A percentile compares a stretch with the other conserved stretches of the same genome.
phyloP scores from a whole-genome alignment of 2,888 invertebrate species.

The Lysandra coridon region DNA sequence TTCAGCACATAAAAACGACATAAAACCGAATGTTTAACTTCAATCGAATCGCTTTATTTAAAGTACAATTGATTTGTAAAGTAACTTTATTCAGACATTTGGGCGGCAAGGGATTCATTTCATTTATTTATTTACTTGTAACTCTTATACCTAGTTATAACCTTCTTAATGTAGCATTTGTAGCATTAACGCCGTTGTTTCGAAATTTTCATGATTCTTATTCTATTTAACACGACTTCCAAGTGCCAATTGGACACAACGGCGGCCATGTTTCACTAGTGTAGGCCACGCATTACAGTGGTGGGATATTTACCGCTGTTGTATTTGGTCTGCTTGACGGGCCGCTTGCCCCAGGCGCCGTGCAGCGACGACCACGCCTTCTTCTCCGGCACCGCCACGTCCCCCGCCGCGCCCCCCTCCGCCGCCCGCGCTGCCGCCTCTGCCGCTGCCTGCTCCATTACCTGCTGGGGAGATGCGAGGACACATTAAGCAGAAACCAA shows the following conservation, averaged over 20 bases:
- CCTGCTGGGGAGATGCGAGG: not conserved
- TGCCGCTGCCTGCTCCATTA: conserved; percentile 10
- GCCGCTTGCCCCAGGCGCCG: conserved; percentile 88
- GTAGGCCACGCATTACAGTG: not conserved
- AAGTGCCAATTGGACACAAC: not conserved
- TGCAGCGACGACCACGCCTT: conserved; percentile 85
- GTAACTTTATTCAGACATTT: not conserved
- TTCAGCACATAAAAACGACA: conserved; percentile 8
- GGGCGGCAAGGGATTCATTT: not conserved
- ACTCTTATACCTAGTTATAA: not conserved
- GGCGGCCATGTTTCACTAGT: not conserved
- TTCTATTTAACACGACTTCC: too few species aligned
- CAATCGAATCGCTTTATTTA: conserved; percentile 10
- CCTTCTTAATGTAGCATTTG: not conserved
- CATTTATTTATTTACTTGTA: not conserved
- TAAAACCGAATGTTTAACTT: conserved; percentile 9
- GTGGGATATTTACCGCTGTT: conserved; percentile 56
- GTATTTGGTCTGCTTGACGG: conserved; percentile 67
- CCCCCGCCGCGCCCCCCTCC: not conserved
- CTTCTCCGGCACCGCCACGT: conserved; percentile 74
- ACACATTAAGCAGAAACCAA: not conserved
- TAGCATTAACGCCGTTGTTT: too few species aligned
- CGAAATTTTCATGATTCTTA: too few species aligned
- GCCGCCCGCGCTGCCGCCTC: not conserved
- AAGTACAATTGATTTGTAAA: conserved; percentile 6